Evolutionary conservation across 2,888 invertebrate species (phyloP).

Genomic region (Erebia palarica): DNA sequence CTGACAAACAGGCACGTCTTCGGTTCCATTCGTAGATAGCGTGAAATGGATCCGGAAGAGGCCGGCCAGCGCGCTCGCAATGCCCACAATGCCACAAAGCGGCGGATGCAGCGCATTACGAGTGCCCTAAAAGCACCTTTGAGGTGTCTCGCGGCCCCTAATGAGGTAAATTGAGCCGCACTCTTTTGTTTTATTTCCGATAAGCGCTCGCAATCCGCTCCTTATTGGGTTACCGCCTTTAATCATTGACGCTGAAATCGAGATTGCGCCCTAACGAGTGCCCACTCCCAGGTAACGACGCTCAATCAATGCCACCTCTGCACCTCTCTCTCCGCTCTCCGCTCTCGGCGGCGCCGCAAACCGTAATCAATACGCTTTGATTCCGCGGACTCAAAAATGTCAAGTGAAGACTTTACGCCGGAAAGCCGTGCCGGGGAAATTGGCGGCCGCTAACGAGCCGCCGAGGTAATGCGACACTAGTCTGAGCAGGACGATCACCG

Average conservation of each 20-base stretch:
- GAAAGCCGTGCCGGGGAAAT: slow-evolving; percentile 30
- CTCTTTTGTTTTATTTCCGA: slow-evolving; percentile 71
- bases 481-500: background rate
- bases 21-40: slow-evolving; percentile 11
- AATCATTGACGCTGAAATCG: slow-evolving; percentile 65
- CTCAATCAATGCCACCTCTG: slow-evolving; percentile 48
- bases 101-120: slow-evolving; percentile 52
- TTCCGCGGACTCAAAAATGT: slow-evolving; percentile 58
- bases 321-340: slow-evolving; percentile 30
- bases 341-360: slow-evolving; percentile 23
- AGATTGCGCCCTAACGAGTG: slow-evolving; percentile 38
- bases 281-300: slow-evolving; percentile 54
- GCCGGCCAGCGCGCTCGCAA: slow-evolving; percentile 48
- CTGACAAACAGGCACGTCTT: slow-evolving; percentile 1
- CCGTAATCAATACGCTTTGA: slow-evolving; percentile 76
- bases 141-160: slow-evolving; percentile 57
- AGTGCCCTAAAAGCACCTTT: slow-evolving; percentile 48
- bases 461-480: slow-evolving; percentile 6
- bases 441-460: slow-evolving; percentile 41
- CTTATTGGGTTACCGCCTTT: slow-evolving; percentile 77
- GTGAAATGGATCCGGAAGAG: slow-evolving; percentile 57
- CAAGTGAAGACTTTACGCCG: slow-evolving; percentile 40
- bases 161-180: slow-evolving; percentile 73
- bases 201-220: slow-evolving; percentile 59
- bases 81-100: slow-evolving; percentile 54